Percentiles rank a stretch among this genome's conserved stretches.
Conservation (phyloP, 2,888 invertebrate genomes). For the Aelia acuminata region DNA sequence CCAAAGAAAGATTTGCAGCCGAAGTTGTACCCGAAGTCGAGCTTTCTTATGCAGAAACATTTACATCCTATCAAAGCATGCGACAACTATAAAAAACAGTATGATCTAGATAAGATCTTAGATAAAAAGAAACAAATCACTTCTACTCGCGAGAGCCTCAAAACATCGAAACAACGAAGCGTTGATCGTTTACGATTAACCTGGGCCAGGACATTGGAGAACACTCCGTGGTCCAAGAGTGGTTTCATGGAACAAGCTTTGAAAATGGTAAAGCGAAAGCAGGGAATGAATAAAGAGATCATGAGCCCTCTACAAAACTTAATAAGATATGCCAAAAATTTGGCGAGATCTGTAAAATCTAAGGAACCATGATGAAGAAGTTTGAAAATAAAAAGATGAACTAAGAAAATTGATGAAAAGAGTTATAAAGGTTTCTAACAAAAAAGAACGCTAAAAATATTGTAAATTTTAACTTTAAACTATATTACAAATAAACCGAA, state of each 20-base stretch:
- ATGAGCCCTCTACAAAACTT: neutral
- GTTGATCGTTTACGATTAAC: neutral
- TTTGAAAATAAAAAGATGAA: no score
- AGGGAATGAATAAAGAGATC: neutral
- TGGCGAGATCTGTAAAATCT: neutral
- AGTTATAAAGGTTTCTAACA: no score
- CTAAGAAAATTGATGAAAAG: no score
- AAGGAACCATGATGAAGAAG: neutral
- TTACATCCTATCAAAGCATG: neutral
- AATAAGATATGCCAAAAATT: neutral
- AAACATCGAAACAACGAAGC: neutral
- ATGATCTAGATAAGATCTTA: neutral
- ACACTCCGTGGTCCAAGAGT: neutral
- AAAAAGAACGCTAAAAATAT: no score
- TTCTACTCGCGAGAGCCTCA: neutral
- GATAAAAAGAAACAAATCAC: neutral
- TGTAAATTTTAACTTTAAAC: no score
- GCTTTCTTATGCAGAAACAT: neutral
- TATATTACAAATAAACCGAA: no score
- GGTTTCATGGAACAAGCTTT: neutral
- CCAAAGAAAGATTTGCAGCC: slow-evolving; percentile 9
- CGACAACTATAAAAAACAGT: neutral
- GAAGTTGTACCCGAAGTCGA: neutral
- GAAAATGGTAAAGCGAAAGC: neutral
- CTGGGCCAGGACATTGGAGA: neutral